Conservation (phyloP, 2,797 vertebrate genomes). For the Heteromormyrus szaboi region DNA sequence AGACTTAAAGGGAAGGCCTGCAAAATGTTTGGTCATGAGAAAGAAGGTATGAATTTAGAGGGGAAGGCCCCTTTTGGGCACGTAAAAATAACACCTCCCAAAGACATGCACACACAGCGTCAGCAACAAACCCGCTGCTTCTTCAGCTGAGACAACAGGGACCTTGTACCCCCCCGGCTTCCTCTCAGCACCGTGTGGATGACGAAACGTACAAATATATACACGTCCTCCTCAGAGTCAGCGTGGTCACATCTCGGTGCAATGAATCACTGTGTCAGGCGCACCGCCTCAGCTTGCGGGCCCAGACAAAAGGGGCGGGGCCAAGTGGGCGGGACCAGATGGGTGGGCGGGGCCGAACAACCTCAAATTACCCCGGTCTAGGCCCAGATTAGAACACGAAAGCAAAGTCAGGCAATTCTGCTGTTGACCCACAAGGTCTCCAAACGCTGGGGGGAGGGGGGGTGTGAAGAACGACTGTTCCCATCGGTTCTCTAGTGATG, state of each 20-base stretch:
- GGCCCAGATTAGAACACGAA: background rate
- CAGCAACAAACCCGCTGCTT: background rate
- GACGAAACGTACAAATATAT: slow-evolving; percentile 16
- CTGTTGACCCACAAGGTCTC: background rate
- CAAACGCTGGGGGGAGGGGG: background rate
- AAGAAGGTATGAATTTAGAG: background rate
- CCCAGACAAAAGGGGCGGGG: background rate
- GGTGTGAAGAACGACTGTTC: background rate
- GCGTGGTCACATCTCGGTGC: background rate
- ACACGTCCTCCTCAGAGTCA: background rate
- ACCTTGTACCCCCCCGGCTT: background rate
- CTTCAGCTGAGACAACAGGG: slow-evolving; percentile 18
- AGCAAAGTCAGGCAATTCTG: background rate
- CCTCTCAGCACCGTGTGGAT: slow-evolving; percentile 10
- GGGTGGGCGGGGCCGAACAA: background rate
- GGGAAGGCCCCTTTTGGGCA: background rate
- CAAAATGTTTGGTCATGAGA: background rate
- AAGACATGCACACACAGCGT: background rate
- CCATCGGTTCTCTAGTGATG: background rate
- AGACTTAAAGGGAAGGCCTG: background rate
- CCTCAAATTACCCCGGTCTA: background rate
- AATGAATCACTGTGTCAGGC: background rate
- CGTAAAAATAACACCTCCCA: background rate
- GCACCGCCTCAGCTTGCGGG: background rate
- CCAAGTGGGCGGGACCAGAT: background rate